Conservation (phyloP, 2,888 invertebrate species). For the Desoria tigrina region DNA sequence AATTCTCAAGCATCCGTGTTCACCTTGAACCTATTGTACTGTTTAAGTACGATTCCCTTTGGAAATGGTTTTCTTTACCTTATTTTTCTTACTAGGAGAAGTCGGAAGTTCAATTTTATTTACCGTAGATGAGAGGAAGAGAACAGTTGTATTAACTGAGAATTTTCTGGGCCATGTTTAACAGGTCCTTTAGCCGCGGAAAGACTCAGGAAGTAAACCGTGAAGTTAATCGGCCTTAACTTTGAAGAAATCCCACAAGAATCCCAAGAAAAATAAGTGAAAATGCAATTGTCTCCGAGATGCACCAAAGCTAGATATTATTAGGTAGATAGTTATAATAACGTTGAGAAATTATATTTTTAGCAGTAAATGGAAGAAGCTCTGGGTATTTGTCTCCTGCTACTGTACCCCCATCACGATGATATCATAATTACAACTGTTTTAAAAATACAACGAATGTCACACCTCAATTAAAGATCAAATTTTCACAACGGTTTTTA, state of each 20-base stretch:
- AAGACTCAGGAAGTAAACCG: slow-evolving; percentile 15
- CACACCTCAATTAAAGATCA: slow-evolving; percentile 18
- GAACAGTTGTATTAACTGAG: not conserved
- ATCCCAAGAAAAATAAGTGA: slow-evolving; percentile 14
- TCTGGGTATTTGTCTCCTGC: slow-evolving; percentile 18
- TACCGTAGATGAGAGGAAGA: not conserved
- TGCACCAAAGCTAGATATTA: slow-evolving; percentile 40
- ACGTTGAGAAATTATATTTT: slow-evolving; percentile 35
- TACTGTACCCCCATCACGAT: slow-evolving; percentile 11
- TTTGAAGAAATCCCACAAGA: slow-evolving; percentile 25
- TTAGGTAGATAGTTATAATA: slow-evolving; percentile 25
- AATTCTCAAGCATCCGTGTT: slow-evolving; percentile 23
- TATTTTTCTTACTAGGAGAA: slow-evolving; percentile 10
- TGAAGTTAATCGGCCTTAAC: slow-evolving; percentile 27
- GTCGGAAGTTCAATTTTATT: too few species aligned
- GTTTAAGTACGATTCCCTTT: slow-evolving; percentile 35
- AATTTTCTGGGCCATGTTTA: slow-evolving; percentile 19
- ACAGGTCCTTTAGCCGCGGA: slow-evolving; percentile 20
- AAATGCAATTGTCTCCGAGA: slow-evolving; percentile 31
- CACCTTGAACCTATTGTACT: slow-evolving; percentile 37
- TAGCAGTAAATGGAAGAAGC: slow-evolving; percentile 26
- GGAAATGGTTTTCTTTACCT: slow-evolving; percentile 22
- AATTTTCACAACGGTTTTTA: slow-evolving; percentile 21
- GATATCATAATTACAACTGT: slow-evolving; percentile 18
- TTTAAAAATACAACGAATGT: slow-evolving; percentile 26